Conservation (phyloP, 2,113 vertebrate genomes). For the Podarcis raffonei region DNA sequence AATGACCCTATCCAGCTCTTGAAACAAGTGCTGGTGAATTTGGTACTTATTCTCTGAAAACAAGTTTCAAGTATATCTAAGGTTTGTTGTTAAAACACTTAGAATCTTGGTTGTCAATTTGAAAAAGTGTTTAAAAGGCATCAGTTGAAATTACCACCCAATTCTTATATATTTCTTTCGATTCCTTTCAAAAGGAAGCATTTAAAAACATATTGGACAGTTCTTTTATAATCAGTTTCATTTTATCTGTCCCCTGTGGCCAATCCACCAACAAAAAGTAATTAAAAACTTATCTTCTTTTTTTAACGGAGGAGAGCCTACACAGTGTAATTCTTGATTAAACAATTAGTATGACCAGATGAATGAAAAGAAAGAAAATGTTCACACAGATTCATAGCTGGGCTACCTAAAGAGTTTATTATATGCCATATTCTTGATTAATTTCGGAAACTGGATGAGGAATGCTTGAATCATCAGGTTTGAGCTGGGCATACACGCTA, state of each 20-base stretch:
- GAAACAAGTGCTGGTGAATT: too few relatives aligned
- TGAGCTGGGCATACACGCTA: too few relatives aligned
- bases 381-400: background rate
- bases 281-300: slow-evolving; percentile 45
- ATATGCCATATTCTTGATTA: background rate
- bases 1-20: background rate
- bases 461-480: background rate
- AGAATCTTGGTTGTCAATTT: background rate
- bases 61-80: background rate
- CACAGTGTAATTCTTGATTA: slow-evolving; percentile 28
- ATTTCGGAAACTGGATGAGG: background rate
- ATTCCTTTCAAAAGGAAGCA: background rate
- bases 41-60: background rate
- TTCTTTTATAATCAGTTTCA: background rate
- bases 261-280: slow-evolving; percentile 39
- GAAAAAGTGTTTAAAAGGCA: background rate
- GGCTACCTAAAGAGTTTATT: background rate
- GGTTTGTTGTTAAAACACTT: background rate
- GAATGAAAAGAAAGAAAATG: slow-evolving; percentile 25
- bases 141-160: background rate
- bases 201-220: background rate
- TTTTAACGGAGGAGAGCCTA: slow-evolving; percentile 15
- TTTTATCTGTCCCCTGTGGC: slow-evolving; percentile 30
- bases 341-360: background rate
- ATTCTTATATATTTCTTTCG: background rate